Conservation (phyloP, 2,888 invertebrate species). For the Eudemis profundana region DNA sequence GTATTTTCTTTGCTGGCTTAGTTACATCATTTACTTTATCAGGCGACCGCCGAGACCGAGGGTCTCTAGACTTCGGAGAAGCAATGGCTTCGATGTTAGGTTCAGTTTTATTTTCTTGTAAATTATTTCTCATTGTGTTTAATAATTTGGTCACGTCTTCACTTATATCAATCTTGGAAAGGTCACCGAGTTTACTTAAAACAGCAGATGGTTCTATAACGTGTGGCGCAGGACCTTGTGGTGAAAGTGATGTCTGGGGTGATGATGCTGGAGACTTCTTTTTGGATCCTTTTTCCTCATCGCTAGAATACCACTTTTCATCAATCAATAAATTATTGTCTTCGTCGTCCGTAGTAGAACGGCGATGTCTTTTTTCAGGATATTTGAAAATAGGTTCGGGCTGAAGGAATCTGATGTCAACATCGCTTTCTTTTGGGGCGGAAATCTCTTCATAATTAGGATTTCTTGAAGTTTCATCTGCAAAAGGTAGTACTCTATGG, state of each 20-base stretch:
- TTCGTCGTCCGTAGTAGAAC: slow-evolving; percentile 85
- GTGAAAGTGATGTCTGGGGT: slow-evolving; percentile 59
- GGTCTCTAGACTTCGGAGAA: slow-evolving; percentile 70
- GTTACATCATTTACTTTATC: slow-evolving; percentile 64
- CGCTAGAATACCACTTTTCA: slow-evolving; percentile 92
- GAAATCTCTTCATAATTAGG: slow-evolving; percentile 56
- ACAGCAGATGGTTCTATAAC: slow-evolving; percentile 82
- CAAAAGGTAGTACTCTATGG: slow-evolving; percentile 79
- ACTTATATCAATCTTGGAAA: slow-evolving; percentile 90
- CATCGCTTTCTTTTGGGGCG: slow-evolving; percentile 69
- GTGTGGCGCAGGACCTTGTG: slow-evolving; percentile 72
- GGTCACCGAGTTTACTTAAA: slow-evolving; percentile 88
- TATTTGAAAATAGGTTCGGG: slow-evolving; percentile 80
- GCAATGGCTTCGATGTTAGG: slow-evolving; percentile 58
- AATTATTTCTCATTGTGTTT: slow-evolving; percentile 85
- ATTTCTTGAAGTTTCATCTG: slow-evolving; percentile 64
- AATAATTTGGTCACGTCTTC: slow-evolving; percentile 89
- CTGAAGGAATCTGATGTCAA: slow-evolving; percentile 78
- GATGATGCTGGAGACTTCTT: slow-evolving; percentile 72
- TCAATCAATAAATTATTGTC: slow-evolving; percentile 85
- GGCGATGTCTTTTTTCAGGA: slow-evolving; percentile 76
- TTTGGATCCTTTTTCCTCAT: slow-evolving; percentile 87
- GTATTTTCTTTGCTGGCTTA: slow-evolving; percentile 61
- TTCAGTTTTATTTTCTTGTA: slow-evolving; percentile 68
- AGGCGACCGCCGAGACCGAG: slow-evolving; percentile 73